phyloP scores from a whole-genome alignment of 2,113 vertebrate genomes.

The Pollachius pollachius region DNA sequence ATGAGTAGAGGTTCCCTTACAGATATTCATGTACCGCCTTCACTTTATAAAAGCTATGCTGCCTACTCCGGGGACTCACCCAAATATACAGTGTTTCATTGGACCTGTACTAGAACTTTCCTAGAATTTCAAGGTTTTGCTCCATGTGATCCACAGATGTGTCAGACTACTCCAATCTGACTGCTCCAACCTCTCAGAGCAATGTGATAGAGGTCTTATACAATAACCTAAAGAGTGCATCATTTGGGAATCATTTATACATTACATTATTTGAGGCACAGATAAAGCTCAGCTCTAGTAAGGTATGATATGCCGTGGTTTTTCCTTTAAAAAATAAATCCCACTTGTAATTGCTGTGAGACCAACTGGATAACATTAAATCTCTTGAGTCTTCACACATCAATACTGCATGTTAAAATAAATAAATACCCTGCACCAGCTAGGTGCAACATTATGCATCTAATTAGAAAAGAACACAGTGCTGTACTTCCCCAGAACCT shows the following conservation, averaged over 20 bases:
- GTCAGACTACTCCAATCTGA: not conserved
- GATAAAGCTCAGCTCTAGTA: slow-evolving; percentile 43
- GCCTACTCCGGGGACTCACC: no score
- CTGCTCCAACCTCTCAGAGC: not conserved
- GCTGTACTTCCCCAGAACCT: slow-evolving; percentile 11
- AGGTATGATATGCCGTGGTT: slow-evolving; percentile 11
- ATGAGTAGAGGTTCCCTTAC: not conserved
- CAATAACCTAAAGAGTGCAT: slow-evolving; percentile 18
- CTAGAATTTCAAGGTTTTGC: no score
- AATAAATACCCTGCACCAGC: not conserved
- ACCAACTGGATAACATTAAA: slow-evolving; percentile 3
- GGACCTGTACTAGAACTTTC: no score
- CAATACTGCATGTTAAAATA: slow-evolving; percentile 9
- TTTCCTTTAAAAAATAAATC: not conserved
- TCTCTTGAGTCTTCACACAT: slow-evolving; percentile 1
- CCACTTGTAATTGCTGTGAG: slow-evolving; percentile 17
- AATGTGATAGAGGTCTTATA: not conserved
- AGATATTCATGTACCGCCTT: not conserved
- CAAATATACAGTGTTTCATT: no score
- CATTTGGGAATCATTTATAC: not conserved
- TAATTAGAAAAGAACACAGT: slow-evolving; percentile 19
- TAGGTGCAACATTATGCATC: slow-evolving; percentile 25
- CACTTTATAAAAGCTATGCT: not conserved
- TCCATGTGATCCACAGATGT: not conserved
- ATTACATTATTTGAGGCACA: slow-evolving; percentile 17